Percentiles rank a stretch among this genome's conserved stretches.
phyloP scores from a whole-genome alignment of 1,140 invertebrate genomes.

The Calliopsis andreniformis region DNA sequence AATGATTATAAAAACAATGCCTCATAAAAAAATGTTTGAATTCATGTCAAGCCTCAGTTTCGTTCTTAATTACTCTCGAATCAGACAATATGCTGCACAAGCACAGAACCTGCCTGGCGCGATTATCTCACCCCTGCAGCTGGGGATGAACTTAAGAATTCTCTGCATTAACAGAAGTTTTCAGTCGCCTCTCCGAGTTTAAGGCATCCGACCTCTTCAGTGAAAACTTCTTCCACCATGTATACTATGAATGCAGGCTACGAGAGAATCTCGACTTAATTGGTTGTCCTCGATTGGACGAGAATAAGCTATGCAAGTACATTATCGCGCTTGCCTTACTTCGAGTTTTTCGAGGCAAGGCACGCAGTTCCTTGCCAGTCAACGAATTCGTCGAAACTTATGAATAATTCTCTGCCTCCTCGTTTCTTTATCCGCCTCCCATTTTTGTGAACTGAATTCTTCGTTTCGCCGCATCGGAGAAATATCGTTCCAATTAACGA shows the following conservation, averaged over 20 bases:
- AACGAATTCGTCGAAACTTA: neutral
- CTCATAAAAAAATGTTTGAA: too few species aligned
- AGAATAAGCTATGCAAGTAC: constrained; percentile 34
- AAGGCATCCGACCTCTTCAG: neutral
- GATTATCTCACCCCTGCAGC: constrained; percentile 17
- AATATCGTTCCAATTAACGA: too few species aligned
- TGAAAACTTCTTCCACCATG: constrained; percentile 24
- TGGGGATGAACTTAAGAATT: constrained; percentile 35
- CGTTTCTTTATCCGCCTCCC: neutral
- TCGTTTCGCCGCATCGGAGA: neutral
- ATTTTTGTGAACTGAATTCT: neutral
- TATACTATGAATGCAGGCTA: constrained; percentile 18
- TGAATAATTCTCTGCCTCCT: neutral
- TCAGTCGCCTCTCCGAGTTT: neutral
- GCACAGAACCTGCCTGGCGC: neutral
- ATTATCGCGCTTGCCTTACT: constrained; percentile 10
- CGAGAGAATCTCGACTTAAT: constrained; percentile 19
- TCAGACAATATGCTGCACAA: constrained; percentile 5
- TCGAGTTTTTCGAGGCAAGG: neutral
- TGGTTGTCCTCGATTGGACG: constrained; percentile 36
- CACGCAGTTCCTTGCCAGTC: too few species aligned
- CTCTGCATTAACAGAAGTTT: constrained; percentile 38
- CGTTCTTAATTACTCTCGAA: constrained; percentile 18
- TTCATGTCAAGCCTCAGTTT: neutral
- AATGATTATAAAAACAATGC: neutral